These are phyloP conservation scores for Drosophila lutescens DNA, from an alignment of 2,888 invertebrate genomes.

Conservation along the genomic window DNA sequence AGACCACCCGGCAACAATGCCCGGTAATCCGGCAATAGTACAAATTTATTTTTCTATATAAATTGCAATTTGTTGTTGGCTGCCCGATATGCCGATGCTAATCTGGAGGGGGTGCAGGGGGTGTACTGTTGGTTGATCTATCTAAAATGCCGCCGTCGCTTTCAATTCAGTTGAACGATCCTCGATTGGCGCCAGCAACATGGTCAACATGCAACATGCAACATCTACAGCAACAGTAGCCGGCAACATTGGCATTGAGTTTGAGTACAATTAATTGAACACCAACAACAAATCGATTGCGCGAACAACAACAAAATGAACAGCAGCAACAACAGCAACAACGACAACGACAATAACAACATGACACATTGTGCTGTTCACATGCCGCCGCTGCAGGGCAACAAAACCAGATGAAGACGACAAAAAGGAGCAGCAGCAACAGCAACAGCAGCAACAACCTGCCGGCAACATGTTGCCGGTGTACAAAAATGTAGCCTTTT, in stretches of 20 bases:
- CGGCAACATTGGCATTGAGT: constrained; percentile 68
- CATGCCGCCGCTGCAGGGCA: constrained; percentile 62
- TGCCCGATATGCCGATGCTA: constrained; percentile 26
- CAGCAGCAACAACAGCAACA: constrained; percentile 52
- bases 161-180: constrained; percentile 37
- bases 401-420: constrained; percentile 68
- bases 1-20: constrained; percentile 34
- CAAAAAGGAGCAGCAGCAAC: constrained; percentile 59
- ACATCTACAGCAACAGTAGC: constrained; percentile 46
- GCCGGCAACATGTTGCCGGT: constrained; percentile 49
- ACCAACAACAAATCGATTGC: constrained; percentile 79
- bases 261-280: constrained; percentile 78
- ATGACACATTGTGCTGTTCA: constrained; percentile 79
- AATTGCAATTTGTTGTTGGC: constrained; percentile 40
- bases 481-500: constrained; percentile 46
- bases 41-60: constrained; percentile 49
- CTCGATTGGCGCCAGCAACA: constrained; percentile 65
- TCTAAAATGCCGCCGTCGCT: constrained; percentile 37
- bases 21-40: constrained; percentile 39
- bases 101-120: constrained; percentile 9
- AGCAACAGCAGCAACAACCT: constrained; percentile 43
- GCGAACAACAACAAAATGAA: constrained; percentile 62
- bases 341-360: constrained; percentile 59
- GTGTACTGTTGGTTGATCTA: constrained; percentile 4
- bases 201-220: constrained; percentile 32